phyloP scores from a whole-genome alignment of 1,140 invertebrate species.

The Choristoneura fumiferana region DNA sequence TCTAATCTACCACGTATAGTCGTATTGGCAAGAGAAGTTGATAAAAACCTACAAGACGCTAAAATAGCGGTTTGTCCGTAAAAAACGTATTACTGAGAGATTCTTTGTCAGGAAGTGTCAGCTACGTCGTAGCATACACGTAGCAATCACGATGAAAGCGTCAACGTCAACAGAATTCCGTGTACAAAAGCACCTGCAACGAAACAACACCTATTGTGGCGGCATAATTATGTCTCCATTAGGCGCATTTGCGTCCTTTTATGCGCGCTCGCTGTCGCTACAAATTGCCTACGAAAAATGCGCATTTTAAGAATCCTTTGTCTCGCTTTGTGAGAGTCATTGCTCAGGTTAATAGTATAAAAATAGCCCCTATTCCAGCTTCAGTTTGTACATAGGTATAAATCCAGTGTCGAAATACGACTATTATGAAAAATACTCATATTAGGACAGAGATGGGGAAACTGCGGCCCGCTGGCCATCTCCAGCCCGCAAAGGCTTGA shows the following conservation, averaged over 20 bases:
- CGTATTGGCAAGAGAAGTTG: no score
- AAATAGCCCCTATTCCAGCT: no score
- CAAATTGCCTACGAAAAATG: conserved; percentile 15
- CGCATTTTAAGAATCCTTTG: conserved; percentile 12
- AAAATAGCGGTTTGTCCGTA: no score
- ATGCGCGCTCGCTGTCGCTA: background rate
- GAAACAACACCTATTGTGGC: conserved; percentile 2
- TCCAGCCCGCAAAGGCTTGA: no score
- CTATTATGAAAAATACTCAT: no score
- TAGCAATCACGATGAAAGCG: background rate
- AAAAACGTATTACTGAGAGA: background rate
- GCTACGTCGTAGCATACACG: background rate
- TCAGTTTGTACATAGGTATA: no score
- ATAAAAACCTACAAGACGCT: no score
- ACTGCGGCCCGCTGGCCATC: no score
- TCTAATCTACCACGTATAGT: no score
- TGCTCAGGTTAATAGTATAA: background rate
- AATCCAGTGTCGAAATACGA: no score
- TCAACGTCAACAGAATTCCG: background rate
- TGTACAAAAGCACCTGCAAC: background rate
- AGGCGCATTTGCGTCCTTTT: background rate
- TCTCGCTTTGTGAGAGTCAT: background rate
- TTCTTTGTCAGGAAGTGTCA: conserved; percentile 7
- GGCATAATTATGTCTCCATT: conserved; percentile 6
- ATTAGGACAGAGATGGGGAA: no score